Evolutionary conservation across 2,888 invertebrate species (phyloP), one percentile per base, ranked within the genome.

Genomic region (Phymatocera aterrima): DNA sequence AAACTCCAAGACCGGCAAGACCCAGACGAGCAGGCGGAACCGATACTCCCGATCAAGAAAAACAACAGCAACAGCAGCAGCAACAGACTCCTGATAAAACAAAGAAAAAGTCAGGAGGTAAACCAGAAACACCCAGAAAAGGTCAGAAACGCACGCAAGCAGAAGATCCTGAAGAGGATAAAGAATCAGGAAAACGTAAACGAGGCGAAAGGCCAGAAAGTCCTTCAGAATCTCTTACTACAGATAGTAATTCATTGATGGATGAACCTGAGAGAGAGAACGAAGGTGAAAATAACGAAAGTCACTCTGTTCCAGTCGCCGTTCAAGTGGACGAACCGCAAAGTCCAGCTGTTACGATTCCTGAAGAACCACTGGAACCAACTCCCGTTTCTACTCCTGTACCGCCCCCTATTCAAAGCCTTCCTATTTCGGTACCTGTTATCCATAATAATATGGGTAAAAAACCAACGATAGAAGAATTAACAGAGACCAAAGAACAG

Each of bases 241-340:
- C 96, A 81, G 97, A 96, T 87, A 96, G 96, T 86, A 96, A 96
- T 85, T 95, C 97, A 57, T 94, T 96, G 68, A 94, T 95, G 91
- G 95, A 96, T 88, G 93, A 93, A 80, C 91, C 90, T 15, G 93
- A 93, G 80, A 85, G 91, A 21, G 90, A 91, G 81, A 83, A 86
- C 78, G 88, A 90, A 81, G 86, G 86, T 21, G 90, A 89, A 77
- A 83, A 85, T 18, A 86, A 81, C 78, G 89, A 86, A 79, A 87
- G 84, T 84, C 85, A 86, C 82, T 84, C 84, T 34, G 83, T 86
- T 78, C 86, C 83, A 31, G 82, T 83, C 28, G 80, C 83, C 77
- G 85, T 85, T 43, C 83, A 85, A 60, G 82, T 79, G 75, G 87
- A 84, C 78, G 86, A 86, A 37, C 84, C 88, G 4, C 83, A 82